Evolutionary conservation across 1,140 invertebrate genomes (phyloP), one percentile per base, ranked within the genome.

Genomic region (Papilio helenus): DNA sequence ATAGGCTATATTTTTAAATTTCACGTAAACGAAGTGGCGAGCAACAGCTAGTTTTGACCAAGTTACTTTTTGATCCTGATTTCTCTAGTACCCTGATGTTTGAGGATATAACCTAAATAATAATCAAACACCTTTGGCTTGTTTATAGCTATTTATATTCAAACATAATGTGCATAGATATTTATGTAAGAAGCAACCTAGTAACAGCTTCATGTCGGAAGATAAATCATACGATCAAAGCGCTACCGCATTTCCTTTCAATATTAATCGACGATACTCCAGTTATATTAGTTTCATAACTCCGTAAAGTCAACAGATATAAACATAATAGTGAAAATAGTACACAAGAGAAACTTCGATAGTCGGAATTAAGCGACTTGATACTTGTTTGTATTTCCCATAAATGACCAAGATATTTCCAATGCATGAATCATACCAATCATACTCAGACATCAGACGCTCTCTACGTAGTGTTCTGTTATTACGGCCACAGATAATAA

Each of bases 221-320:
- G 58, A 61, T 68, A 34, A 68, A 68, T 61, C 58, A 61, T 29
- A 68, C 61, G 61, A 68, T 68, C 26, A 68, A 68, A 68, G 23
- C 26, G 23, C 61, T 29, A 68, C 26, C 23, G 61, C 61, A 68
- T 12, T 68, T 68, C 61, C 61, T 68, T 26, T 68, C 61, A 68
- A 68, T 68, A 68, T 34, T 68, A 68, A 61, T 61, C 20, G 10
- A 61, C 58, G 58, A 61, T 61, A 61, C 58, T 61, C 3, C 61
- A 26, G 12, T 16, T 68, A 34, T 68, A 34, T 68, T 68, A 68
- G 61, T 68, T 68, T 68, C 61, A 68, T 68, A 68, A 14, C 58
- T 29, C n/a, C 0, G 55, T 58, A 20, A 16, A 51, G 23, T 68
- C 12, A 68, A 68, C 20, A 61, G 20, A 29, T 34, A 34, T 29